phyloP scores from a whole-genome alignment of 64 coral and sea anemone species.

The Dendrophyllia cribrosa region DNA sequence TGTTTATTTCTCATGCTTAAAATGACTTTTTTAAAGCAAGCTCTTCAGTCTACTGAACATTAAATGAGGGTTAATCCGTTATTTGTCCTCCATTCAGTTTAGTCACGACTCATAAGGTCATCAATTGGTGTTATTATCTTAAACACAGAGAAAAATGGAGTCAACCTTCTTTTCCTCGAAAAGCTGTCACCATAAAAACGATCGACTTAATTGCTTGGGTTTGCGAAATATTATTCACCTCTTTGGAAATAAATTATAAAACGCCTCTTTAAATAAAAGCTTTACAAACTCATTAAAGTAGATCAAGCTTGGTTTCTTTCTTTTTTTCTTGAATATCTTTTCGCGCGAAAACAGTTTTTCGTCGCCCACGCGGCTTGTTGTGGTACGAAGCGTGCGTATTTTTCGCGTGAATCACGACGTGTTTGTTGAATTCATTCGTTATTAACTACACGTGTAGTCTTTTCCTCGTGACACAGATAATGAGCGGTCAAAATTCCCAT shows the following conservation, averaged over 20 bases:
- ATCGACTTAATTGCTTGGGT: not conserved
- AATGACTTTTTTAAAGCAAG: not conserved
- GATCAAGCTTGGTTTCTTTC: not conserved
- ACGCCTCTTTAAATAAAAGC: too few species aligned
- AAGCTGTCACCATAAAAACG: not conserved
- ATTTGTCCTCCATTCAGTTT: not conserved
- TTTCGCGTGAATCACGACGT: not conserved
- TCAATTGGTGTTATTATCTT: not conserved
- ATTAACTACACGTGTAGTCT: conserved; percentile 48
- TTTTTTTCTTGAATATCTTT: not conserved
- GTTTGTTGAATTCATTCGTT: conserved; percentile 27
- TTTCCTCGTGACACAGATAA: conserved; percentile 24
- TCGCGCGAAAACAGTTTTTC: not conserved
- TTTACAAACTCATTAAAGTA: not conserved
- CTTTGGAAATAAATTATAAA: not conserved
- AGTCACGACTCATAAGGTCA: too few species aligned
- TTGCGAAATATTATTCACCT: conserved; percentile 8
- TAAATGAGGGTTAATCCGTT: not conserved
- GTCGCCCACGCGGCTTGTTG: not conserved
- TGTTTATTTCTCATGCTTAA: not conserved
- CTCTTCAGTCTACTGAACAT: not conserved
- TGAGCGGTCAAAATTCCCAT: conserved; percentile 57
- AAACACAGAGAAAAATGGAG: not conserved
- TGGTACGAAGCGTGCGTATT: not conserved
- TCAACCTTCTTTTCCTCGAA: not conserved